phyloP scores from a whole-genome alignment of 2,113 vertebrate genomes.

The Eulemur macaco region DNA sequence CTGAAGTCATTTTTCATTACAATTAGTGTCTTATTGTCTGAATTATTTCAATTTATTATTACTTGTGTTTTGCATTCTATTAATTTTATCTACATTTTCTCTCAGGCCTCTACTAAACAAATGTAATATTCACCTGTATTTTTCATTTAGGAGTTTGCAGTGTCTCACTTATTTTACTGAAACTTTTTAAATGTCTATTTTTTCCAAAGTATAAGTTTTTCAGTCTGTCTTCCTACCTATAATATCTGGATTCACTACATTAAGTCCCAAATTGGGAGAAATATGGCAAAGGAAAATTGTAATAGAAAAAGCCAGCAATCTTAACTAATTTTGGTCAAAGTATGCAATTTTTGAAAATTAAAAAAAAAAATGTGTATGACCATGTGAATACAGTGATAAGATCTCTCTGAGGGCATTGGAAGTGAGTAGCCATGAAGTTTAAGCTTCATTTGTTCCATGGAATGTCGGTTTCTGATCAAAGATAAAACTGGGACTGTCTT shows the following conservation, averaged over 20 bases:
- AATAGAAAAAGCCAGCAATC: not conserved
- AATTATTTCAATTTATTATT: slow-evolving; percentile 38
- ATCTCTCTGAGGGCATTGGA: not conserved
- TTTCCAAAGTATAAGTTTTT: not conserved
- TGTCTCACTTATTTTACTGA: not conserved
- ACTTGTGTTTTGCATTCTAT: not conserved
- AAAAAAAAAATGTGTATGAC: not conserved
- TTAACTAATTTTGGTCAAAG: not conserved
- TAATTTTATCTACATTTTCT: slow-evolving; percentile 4
- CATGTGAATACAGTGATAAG: not conserved
- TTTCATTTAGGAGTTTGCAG: not conserved
- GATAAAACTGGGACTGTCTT: not conserved
- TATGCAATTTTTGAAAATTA: not conserved
- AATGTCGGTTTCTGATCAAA: not conserved
- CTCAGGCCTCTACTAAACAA: not conserved
- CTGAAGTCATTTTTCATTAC: slow-evolving; percentile 38
- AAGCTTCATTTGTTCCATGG: not conserved
- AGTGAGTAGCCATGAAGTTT: accelerated
- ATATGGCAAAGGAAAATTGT: not conserved
- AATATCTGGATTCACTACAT: too few species aligned
- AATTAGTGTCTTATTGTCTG: slow-evolving; percentile 40
- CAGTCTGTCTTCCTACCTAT: not conserved
- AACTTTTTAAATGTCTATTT: not conserved
- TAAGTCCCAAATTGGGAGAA: not conserved
- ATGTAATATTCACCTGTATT: not conserved